Base-by-base conservation (phyloP, 2,888 invertebrate genomes). In the Mamestra brassicae region DNA sequence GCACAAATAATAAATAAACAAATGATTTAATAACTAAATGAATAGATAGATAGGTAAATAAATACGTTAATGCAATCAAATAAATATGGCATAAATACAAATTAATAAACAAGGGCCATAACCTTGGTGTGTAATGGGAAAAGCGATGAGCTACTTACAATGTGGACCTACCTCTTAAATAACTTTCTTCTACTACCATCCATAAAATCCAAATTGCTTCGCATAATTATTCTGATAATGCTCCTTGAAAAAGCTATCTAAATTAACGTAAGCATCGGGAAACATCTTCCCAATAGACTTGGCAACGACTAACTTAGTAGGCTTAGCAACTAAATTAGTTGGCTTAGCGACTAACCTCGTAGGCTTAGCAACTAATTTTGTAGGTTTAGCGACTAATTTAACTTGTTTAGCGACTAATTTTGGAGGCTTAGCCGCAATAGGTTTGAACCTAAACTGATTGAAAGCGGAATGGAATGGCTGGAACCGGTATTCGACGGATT, bases 191-290 rank as follows among this genome's bases (percentile, higher is more conserved):
- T 76, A 79, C 83, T 90, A 88, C 91, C 91, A 91, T 72, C 87
- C 85, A 68, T 85, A 88, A 78, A 85, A 85, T 66, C 83, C 81
- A 62, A 71, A 78, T 64, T 78, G 74, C 58, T 75, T 79, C 42
- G 76, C 76, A 68, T 77, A 76, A 67, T 72, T 74, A 67, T 72
- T 77, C 71, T 80, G 71, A 66, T 71, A 80, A 55, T 80, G 79
- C 54, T 85, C 77, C 42, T 87, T 87, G 62, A 85, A 89, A 83
- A 89, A 90, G 66, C 84, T 86, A 68, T 91, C 89, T 84, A 91
- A 87, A 78, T 88, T 85, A 78, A 89, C 88, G 66, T 88, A 90
- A 61, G 86, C 82, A 70, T 90, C 85, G 6, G 91, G 90, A 61
- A 89, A 89, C 45, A 85, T 72, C 69, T 87, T 89, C 6, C 88